Evolutionary conservation across 1,140 invertebrate genomes (phyloP), one percentile per base, ranked within the genome.

Genomic region (Drosophila pectinifera): DNA sequence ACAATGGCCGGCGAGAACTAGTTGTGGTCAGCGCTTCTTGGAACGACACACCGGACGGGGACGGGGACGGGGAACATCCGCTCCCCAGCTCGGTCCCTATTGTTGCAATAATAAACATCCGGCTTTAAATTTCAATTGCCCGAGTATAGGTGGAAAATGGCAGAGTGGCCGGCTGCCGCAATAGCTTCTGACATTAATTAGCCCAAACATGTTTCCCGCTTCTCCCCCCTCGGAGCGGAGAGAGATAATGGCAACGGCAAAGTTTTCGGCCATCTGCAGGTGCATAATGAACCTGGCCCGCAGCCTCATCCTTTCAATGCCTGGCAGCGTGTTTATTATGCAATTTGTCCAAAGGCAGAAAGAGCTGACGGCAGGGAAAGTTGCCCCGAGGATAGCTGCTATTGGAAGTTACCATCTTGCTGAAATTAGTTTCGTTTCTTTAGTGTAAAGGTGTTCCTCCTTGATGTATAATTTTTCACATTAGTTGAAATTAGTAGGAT

Each of bases 171-270:
- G 65, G 46, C 48, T 48, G 61, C 46, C 36, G 42, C 70, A 72
- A 75, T 65, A 68, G 76, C 84, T 72, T 84, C 82, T 84, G 84
- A 90, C 84, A 89, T 89, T 89, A 89, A 89, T 89, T 89, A 89
- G 84, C 77, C 69, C 54, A 80, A 90, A 80, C 76, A 88, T 79
- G 83, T 76, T 83, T 11, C 14, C 13, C 18, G 31, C 51, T 18
- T 4, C 7, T 5, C n/a, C 13, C 8, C 42, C 10, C n/a, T 14
- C 16, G 36, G 31, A 36, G n/a, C n/a, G n/a, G n/a, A n/a, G n/a
- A 20, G 36, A 59, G 51, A 70, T 61, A 67, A 67, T 62, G 56
- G 74, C 24, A 73, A 78, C 49, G 77, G 61, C 56, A 64, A 84
- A 85, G 63, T 85, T 85, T 79, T 80, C 45, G 73, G 49, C 81